These are phyloP conservation scores for Sporophila hypoxantha DNA, from an alignment of 2,113 vertebrate genomes.

Conservation along the genomic window DNA sequence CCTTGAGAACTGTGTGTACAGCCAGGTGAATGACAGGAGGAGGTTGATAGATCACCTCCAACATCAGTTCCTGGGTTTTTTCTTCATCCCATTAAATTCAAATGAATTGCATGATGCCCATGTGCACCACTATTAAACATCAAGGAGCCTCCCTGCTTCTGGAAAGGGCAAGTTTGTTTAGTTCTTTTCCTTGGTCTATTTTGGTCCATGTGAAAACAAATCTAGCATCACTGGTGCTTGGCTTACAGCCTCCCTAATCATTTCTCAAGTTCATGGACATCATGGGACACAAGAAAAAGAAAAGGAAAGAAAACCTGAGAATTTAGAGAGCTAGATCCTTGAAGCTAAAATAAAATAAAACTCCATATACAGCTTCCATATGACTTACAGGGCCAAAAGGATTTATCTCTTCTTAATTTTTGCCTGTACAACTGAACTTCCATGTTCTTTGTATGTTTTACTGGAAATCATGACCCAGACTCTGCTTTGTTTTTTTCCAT, in stretches of 20 bases:
- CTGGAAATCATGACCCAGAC: not conserved
- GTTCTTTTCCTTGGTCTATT: not conserved
- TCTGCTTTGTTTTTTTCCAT: not conserved
- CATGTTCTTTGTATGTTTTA: not conserved
- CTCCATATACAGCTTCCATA: not conserved
- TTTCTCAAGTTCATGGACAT: not conserved
- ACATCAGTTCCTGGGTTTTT: not conserved
- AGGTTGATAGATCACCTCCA: not conserved
- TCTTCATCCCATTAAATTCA: not conserved
- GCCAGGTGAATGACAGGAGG: not conserved
- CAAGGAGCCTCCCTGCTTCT: not conserved
- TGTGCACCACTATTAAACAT: not conserved
- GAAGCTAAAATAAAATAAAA: not conserved
- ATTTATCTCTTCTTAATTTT: not conserved
- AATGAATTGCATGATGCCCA: not conserved
- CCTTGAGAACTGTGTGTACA: not conserved
- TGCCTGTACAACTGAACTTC: not conserved
- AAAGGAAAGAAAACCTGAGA: not conserved
- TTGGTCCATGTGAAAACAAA: not conserved
- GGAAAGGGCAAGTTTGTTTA: not conserved
- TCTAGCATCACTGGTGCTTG: not conserved
- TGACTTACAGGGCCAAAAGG: not conserved
- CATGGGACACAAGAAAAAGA: not conserved
- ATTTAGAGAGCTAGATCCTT: not conserved
- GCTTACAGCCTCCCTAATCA: not conserved